Percentiles rank a stretch among this genome's conserved stretches.
These are phyloP conservation scores for Geophilus truncorum DNA, from an alignment of 2,888 invertebrate genomes.

Conservation along the genomic window DNA sequence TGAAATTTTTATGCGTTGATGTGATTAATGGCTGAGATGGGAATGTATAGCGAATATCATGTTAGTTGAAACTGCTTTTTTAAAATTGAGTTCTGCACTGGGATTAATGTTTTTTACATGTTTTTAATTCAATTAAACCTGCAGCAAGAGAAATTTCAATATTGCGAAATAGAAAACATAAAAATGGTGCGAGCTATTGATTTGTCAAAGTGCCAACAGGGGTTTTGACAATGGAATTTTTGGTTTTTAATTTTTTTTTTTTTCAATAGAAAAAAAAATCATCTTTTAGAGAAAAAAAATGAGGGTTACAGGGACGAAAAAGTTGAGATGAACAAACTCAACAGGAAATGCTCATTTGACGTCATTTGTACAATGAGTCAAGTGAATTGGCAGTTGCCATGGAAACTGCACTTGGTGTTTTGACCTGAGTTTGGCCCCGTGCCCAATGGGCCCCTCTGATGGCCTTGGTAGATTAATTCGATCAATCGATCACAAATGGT, in stretches of 20 bases:
- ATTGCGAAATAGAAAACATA: background rate
- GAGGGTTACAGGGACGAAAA: background rate
- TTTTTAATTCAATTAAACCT: background rate
- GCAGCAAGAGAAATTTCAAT: background rate
- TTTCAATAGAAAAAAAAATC: background rate
- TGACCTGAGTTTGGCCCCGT: constrained; percentile 21
- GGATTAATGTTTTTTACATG: background rate
- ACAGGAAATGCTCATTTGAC: constrained; percentile 21
- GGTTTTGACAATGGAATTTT: background rate
- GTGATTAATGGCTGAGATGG: background rate
- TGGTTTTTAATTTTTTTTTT: background rate
- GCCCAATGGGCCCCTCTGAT: constrained; percentile 19
- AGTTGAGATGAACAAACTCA: background rate
- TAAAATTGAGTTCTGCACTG: background rate
- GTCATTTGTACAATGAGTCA: constrained; percentile 14
- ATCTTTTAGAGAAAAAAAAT: background rate
- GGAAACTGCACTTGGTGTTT: constrained; percentile 1
- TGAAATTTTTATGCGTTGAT: background rate
- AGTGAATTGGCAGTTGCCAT: constrained; percentile 24
- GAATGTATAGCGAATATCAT: background rate
- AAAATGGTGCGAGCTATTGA: background rate
- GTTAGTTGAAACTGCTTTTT: background rate
- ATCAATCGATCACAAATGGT: constrained; percentile 22
- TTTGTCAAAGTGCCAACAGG: constrained; percentile 11
- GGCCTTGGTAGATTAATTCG: constrained; percentile 25